phyloP scores from a whole-genome alignment of 2,888 invertebrate species.

The Scrobipalpa costella region DNA sequence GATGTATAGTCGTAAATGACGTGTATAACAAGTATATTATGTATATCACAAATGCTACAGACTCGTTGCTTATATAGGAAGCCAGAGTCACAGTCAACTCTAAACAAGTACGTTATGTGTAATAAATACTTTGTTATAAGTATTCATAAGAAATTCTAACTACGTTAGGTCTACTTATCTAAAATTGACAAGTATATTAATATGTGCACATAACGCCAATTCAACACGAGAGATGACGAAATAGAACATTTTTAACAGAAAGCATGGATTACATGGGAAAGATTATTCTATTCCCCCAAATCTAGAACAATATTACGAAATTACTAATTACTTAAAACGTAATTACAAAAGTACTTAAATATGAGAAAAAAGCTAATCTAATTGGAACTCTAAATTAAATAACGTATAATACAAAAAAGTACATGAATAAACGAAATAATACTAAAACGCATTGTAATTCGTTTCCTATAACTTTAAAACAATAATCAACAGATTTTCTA shows the following conservation, averaged over 20 bases:
- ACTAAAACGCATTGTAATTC: slow-evolving; percentile 76
- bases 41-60: slow-evolving; percentile 43
- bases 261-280: not conserved
- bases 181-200: slow-evolving; percentile 44
- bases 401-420: slow-evolving; percentile 35
- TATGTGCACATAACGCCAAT: slow-evolving; percentile 17
- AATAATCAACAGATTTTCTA: slow-evolving; percentile 24
- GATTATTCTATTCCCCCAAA: not conserved
- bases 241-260: not conserved
- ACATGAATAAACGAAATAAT: slow-evolving; percentile 66
- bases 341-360: not conserved
- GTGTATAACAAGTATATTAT: slow-evolving; percentile 18
- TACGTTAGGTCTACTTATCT: slow-evolving; percentile 33
- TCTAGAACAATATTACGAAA: not conserved
- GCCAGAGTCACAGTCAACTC: not conserved
- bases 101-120: slow-evolving; percentile 1
- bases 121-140: slow-evolving; percentile 21
- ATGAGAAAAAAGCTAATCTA: not conserved
- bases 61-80: slow-evolving; percentile 39
- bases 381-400: slow-evolving; percentile 28
- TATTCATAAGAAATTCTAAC: slow-evolving; percentile 43
- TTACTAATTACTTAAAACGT: not conserved
- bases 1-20: not conserved
- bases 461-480: slow-evolving; percentile 44
- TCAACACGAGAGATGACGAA: not conserved